Percentiles rank a stretch among this genome's conserved stretches.
phyloP scores from a whole-genome alignment of 2,113 vertebrate genomes.

The Lophura nycthemera region DNA sequence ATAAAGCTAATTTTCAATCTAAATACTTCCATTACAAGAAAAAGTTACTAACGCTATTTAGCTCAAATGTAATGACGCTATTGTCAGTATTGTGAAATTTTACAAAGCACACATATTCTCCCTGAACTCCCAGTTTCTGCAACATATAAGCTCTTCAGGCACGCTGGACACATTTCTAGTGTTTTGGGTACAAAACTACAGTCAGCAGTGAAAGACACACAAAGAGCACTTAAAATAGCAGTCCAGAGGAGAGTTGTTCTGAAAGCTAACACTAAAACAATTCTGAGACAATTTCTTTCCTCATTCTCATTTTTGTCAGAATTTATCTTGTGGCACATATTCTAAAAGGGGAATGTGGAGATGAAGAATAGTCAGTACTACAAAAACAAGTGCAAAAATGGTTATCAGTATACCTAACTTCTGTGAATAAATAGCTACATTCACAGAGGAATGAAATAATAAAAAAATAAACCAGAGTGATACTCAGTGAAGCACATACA shows the following conservation, averaged over 20 bases:
- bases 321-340: neutral
- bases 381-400: neutral
- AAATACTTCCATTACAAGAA: neutral
- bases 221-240: neutral
- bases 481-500: neutral
- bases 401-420: neutral
- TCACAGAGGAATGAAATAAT: neutral
- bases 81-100: neutral
- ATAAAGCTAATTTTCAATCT: slow-evolving; percentile 1
- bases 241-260: neutral
- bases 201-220: neutral
- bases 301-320: neutral
- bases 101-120: neutral
- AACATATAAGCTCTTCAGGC: neutral
- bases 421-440: neutral
- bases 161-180: neutral
- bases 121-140: neutral
- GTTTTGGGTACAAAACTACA: neutral
- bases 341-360: neutral
- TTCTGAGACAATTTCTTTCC: neutral
- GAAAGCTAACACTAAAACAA: neutral
- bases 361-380: neutral
- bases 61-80: neutral
- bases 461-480: neutral
- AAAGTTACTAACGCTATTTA: neutral